phyloP scores from a whole-genome alignment of 1,140 invertebrate species.

The Drosophila parabipectinata region DNA sequence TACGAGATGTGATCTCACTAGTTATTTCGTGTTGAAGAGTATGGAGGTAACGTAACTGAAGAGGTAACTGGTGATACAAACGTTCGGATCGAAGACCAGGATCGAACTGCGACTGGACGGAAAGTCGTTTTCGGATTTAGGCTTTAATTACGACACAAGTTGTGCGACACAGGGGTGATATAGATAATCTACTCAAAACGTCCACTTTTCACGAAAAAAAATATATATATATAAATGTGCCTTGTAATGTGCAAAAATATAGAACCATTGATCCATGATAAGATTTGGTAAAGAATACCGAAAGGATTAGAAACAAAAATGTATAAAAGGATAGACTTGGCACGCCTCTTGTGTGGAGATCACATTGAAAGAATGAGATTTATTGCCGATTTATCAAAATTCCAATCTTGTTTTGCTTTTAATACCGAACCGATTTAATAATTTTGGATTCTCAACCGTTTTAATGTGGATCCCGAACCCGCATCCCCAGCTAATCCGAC shows the following conservation, averaged over 20 bases:
- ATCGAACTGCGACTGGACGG: conserved; percentile 32
- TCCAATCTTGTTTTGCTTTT: no score
- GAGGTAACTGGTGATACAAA: conserved; percentile 44
- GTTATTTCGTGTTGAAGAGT: conserved; percentile 64
- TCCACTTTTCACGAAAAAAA: conserved; percentile 17
- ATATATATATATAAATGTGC: neutral
- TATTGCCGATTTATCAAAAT: neutral
- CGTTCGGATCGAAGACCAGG: conserved; percentile 47
- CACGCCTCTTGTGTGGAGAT: neutral
- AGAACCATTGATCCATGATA: neutral
- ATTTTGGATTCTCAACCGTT: neutral
- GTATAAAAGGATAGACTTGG: neutral
- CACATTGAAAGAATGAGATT: neutral
- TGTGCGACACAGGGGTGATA: conserved; percentile 28
- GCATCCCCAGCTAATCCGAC: neutral
- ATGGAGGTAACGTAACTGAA: conserved; percentile 52
- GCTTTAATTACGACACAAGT: conserved; percentile 24
- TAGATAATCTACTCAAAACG: conserved; percentile 8
- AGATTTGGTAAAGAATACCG: neutral
- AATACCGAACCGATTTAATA: neutral
- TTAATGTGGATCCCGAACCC: neutral
- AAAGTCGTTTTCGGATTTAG: conserved; percentile 19
- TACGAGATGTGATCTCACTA: conserved; percentile 57
- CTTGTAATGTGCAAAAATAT: neutral
- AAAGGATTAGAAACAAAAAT: neutral